phyloP scores from a whole-genome alignment of 2,888 invertebrate species.

The Odiellus spinosus region DNA sequence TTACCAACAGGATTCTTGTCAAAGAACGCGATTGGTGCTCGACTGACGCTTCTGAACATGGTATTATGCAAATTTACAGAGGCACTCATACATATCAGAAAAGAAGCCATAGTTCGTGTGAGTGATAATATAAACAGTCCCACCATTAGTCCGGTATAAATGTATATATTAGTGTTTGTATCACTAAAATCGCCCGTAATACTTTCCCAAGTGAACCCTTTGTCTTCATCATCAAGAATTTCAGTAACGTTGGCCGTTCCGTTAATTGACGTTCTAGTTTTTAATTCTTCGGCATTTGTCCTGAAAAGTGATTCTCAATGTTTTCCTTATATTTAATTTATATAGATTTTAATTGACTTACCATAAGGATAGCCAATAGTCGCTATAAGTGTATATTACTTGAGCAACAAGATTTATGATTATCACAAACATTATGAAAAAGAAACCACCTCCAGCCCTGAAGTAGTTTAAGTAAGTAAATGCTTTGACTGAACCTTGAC shows the following conservation, averaged over 20 bases:
- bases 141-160: slow-evolving; percentile 11
- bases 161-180: slow-evolving; percentile 3
- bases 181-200: too few relatives aligned
- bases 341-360: too few relatives aligned
- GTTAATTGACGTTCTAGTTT: background rate
- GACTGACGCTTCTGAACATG: slow-evolving; percentile 27
- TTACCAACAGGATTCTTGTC: too few relatives aligned
- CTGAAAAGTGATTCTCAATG: slow-evolving; percentile 5
- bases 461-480: slow-evolving; percentile 30
- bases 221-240: too few relatives aligned
- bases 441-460: slow-evolving; percentile 28
- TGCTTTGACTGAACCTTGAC: slow-evolving; percentile 9
- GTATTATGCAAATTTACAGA: slow-evolving; percentile 19
- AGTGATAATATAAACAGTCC: slow-evolving; percentile 16
- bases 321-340: too few relatives aligned
- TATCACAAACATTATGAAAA: slow-evolving; percentile 24
- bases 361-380: slow-evolving; percentile 20
- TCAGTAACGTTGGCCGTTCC: too few relatives aligned
- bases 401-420: slow-evolving; percentile 31
- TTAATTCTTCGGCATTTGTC: slow-evolving; percentile 12
- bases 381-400: slow-evolving; percentile 17
- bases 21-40: slow-evolving; percentile 33
- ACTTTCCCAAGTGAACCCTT: too few relatives aligned
- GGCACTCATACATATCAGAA: slow-evolving; percentile 20
- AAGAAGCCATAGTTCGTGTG: slow-evolving; percentile 17